Base-by-base conservation (phyloP, 2,113 vertebrate species). In the Rhinogobius similis region DNA sequence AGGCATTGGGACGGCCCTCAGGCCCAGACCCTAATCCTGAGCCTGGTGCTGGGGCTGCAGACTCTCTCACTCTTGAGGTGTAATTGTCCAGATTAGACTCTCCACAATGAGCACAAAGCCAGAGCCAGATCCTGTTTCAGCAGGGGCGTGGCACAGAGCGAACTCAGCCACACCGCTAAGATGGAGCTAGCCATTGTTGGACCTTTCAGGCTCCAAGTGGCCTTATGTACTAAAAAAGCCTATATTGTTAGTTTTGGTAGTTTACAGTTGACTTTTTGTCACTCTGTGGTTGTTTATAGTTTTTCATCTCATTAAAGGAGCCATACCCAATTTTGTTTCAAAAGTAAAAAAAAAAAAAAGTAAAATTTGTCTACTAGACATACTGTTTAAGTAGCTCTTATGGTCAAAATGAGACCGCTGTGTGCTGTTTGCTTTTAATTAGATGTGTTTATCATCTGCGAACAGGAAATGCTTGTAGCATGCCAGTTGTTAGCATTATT, bases 41-140 rank as follows among this genome's bases (percentile, higher is more conserved):
- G 39, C 62, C 70, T 67, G 82, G 69, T 71, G 62, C 70, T 67
- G 82, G 88, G 86, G 56, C 70, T 65, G 78, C 85, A 78, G 72
- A 78, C 80, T 87, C 86, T 86, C 86, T 89, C 77, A 77, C 83
- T 84, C 84, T 82, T 46, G 61, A 81, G 77, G 84, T 90, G 84
- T 87, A 92, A 91, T 90, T 90, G 88, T 90, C 43, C 64, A 86
- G 87, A 91, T 89, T 90, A 91, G 82, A 66, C 83, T 75, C 75
- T 89, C 80, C 82, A 91, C 90, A 92, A 92, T 86, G 82, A 87
- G 78, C 70, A 88, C 85, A 90, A 91, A 79, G 82, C 77, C 85
- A 83, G 72, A 78, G 64, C 73, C 53, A n/a, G 78, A 84, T 92
- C 87, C 83, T 77, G 83, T 89, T 91, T 88, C 87, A 81, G 75